Percentiles rank a stretch among this genome's conserved stretches.
Evolutionary conservation across 2,113 vertebrate species (phyloP).

Genomic region (Bubalus kerabau): DNA sequence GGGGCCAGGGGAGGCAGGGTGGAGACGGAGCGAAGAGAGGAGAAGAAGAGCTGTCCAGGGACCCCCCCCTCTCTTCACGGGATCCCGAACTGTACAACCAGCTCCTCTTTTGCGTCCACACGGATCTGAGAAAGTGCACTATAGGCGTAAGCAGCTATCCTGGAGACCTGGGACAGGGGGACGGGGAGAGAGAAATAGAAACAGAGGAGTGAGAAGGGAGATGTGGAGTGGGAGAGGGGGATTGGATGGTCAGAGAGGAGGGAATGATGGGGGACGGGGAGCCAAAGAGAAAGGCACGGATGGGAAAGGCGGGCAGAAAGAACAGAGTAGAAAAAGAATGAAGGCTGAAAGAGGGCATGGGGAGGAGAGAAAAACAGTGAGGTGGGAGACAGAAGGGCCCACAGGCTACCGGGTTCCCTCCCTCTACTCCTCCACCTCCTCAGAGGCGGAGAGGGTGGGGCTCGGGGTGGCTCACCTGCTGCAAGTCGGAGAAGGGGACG

Average conservation of each 20-base stretch:
- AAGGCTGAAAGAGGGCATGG: not conserved
- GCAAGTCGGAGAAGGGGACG: slow-evolving; percentile 91
- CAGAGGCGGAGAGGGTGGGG: not conserved
- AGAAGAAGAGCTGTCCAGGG: slow-evolving; percentile 61
- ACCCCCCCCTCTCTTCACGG: slow-evolving; percentile 81
- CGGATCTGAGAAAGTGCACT: slow-evolving; percentile 98
- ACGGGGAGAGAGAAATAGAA: not conserved
- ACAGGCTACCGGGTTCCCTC: not conserved
- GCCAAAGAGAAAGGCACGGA: not conserved
- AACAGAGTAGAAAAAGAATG: not conserved
- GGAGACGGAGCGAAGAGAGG: slow-evolving; percentile 49
- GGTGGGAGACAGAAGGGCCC: not conserved
- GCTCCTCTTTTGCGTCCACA: slow-evolving; percentile 95
- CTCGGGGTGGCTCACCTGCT: slow-evolving; percentile 85
- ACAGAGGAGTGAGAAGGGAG: not conserved
- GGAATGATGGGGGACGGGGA: not conserved
- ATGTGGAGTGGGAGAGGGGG: not conserved
- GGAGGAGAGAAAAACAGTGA: not conserved
- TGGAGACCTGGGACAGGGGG: slow-evolving; percentile 85
- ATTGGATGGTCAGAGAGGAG: not conserved
- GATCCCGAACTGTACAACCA: slow-evolving; percentile 97
- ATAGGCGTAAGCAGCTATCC: slow-evolving; percentile 95
- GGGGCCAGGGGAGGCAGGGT: slow-evolving; percentile 58
- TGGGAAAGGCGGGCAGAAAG: not conserved
- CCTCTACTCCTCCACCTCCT: not conserved